phyloP scores from a whole-genome alignment of 2,797 vertebrate genomes.

The Luscinia megarhynchos region DNA sequence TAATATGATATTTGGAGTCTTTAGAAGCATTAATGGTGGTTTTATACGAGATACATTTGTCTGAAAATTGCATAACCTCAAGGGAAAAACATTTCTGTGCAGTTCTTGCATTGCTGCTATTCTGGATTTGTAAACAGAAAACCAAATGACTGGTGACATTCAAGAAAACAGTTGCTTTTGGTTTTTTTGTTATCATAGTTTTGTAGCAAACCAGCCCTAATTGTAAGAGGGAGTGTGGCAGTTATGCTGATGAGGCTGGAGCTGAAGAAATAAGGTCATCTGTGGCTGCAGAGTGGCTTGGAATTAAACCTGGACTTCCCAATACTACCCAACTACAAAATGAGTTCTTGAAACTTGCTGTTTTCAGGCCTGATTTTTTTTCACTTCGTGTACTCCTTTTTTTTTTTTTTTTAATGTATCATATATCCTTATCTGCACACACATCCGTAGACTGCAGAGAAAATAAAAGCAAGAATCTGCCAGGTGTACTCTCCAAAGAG shows the following conservation, averaged over 20 bases:
- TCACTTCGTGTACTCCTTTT: neutral
- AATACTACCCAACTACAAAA: neutral
- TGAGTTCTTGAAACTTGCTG: neutral
- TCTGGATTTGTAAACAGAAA: neutral
- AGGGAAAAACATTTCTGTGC: neutral
- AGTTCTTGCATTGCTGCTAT: neutral
- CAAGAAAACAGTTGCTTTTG: neutral
- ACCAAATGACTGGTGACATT: neutral
- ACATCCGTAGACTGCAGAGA: neutral
- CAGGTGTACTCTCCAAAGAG: constrained; percentile 1
- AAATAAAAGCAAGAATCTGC: neutral
- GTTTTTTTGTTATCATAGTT: neutral
- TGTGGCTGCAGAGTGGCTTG: neutral
- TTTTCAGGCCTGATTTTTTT: neutral
- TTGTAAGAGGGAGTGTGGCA: neutral
- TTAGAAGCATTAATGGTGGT: neutral
- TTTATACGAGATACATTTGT: neutral
- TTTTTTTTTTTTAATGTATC: neutral
- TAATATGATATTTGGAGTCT: neutral
- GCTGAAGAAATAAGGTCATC: neutral
- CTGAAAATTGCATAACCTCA: neutral
- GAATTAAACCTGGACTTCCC: neutral
- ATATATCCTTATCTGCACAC: neutral
- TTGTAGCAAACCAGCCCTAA: neutral
- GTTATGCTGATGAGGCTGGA: neutral